Base-by-base conservation (phyloP, 1,140 invertebrate species). In the Trissolcus basalis region DNA sequence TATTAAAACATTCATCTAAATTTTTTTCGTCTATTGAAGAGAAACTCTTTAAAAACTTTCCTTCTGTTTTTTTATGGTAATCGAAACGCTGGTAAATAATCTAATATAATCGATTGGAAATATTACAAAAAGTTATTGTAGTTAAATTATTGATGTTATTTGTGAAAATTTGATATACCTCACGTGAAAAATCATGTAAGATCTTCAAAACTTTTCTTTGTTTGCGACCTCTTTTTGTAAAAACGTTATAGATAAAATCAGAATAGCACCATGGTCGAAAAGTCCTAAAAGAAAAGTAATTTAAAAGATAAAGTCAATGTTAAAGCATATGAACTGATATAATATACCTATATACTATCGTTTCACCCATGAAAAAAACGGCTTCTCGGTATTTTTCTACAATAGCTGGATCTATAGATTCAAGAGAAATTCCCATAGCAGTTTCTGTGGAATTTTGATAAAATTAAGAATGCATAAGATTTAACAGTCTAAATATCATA, bases 321-420 rank as follows among this genome's bases (percentile, higher is more conserved):
- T n/a, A n/a, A n/a, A n/a, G n/a, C n/a, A n/a, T n/a, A n/a, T n/a
- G n/a, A n/a, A n/a, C n/a, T n/a, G n/a, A 35, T 35, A 10, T 35
- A 35, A 35, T 35, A 35, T 39, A 71, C 76, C 76, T 80, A 33
- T 70, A 73, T 12, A 77, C 13, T 9, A 72, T 4, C 63, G 69
- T 15, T 32, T 70, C 55, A 19, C 73, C 80, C 14, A 82, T 70
- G 6, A 71, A n/a, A 36, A 70, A 51, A 27, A 82, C 61, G 10
- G 71, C 76, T n/a, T 75, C 69, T 58, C 80, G 79, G 19, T 81
- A 81, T 58, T 48, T 68, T 76, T 88, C 72, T 43, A 82, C 53
- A 35, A 78, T 59, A 0, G 27, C 8, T 10, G 51, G 16, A 76
- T 82, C 81, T 41, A 80, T 77, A 1, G 56, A 43, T 12, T 68